Conservation (phyloP, 2,888 invertebrate species). For the Drosophila anomalata region DNA sequence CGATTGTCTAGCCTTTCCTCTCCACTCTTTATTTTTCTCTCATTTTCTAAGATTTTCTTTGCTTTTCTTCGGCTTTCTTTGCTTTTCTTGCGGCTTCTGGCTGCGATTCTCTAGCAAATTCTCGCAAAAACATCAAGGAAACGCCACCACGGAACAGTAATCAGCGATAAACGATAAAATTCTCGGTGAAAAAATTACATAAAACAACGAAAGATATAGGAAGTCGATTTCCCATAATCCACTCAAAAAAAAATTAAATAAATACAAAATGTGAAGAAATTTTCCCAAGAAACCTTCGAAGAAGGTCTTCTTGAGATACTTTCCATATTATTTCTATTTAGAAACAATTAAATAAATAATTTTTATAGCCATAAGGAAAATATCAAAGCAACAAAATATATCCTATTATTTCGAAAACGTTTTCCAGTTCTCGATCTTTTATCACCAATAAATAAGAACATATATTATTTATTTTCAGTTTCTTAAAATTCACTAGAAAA, state of each 20-base stretch:
- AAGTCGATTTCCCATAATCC: slow-evolving; percentile 28
- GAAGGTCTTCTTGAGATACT: no score
- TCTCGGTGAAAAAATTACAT: slow-evolving; percentile 40
- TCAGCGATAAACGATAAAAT: slow-evolving; percentile 38
- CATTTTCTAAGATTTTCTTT: not conserved
- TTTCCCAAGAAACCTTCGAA: not conserved
- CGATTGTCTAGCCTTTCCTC: slow-evolving; percentile 13
- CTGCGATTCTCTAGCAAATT: slow-evolving; percentile 44
- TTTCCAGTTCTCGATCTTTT: no score
- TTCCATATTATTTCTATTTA: no score
- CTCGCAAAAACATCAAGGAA: slow-evolving; percentile 44
- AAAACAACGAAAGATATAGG: slow-evolving; percentile 32
- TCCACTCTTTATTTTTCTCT: not conserved
- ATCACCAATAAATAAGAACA: no score
- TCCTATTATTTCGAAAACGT: no score
- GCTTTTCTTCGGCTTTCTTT: slow-evolving; percentile 7
- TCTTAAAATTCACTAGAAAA: slow-evolving; percentile 2
- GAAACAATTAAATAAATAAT: no score
- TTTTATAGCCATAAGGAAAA: no score
- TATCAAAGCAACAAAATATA: no score
- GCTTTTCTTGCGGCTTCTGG: slow-evolving; percentile 15
- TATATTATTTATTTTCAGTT: no score
- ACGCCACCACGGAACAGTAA: slow-evolving; percentile 40
- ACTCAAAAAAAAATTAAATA: not conserved
- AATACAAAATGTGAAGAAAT: not conserved